Evolutionary conservation across 2,113 vertebrate genomes (phyloP).

Genomic region (Pogonocichla stellata): DNA sequence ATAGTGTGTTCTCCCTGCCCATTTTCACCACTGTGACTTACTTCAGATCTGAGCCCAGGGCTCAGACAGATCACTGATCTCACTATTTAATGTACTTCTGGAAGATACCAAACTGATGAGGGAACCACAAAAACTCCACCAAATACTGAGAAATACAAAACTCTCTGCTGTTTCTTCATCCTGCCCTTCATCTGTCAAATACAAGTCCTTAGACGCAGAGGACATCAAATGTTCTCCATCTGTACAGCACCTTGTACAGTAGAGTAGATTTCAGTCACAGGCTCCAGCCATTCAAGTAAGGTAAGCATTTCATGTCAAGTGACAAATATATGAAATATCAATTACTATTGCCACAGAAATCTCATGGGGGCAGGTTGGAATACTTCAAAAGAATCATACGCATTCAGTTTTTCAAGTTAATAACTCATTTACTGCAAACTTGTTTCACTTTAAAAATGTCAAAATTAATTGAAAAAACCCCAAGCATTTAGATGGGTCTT

Average conservation of each 20-base stretch:
- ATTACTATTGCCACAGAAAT: neutral
- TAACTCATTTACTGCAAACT: neutral
- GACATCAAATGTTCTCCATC: neutral
- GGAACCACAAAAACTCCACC: neutral
- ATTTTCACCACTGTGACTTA: neutral
- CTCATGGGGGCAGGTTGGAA: neutral
- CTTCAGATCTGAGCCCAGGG: neutral
- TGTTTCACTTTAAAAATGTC: neutral
- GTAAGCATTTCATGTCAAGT: neutral
- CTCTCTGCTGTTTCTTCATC: neutral
- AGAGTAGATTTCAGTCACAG: neutral
- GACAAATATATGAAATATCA: neutral
- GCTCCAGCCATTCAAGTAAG: neutral
- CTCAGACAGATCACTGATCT: neutral
- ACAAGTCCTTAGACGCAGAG: neutral
- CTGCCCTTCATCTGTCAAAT: neutral
- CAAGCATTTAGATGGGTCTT: neutral
- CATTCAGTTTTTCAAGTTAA: neutral
- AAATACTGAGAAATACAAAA: neutral
- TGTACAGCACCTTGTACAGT: neutral
- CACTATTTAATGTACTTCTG: neutral
- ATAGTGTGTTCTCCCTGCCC: neutral
- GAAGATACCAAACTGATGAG: neutral
- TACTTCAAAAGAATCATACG: neutral
- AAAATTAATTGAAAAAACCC: neutral